Conservation (phyloP, 2,888 invertebrate genomes). For the Griposia aprilina region DNA sequence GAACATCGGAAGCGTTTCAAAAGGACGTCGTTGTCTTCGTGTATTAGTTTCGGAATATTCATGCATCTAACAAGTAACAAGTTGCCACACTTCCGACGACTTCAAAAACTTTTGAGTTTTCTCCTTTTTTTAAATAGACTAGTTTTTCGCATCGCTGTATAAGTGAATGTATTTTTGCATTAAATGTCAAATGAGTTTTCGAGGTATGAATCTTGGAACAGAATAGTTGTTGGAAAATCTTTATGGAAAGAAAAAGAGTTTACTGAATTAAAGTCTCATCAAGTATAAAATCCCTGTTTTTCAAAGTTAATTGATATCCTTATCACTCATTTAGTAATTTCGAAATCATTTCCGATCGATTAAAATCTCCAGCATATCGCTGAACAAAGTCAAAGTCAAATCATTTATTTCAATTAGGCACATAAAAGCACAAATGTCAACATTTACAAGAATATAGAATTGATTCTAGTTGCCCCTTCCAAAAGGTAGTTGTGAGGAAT, state of each 20-base stretch:
- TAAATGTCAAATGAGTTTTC: constrained; percentile 46
- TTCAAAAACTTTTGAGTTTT: constrained; percentile 50
- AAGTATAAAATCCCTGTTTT: too few species aligned
- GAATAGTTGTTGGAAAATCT: background rate
- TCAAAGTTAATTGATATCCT: background rate
- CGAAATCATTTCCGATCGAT: background rate
- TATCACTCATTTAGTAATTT: background rate
- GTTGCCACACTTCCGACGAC: constrained; percentile 64
- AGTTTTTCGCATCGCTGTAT: constrained; percentile 49
- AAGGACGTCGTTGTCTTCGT: constrained; percentile 64
- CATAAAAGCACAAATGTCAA: too few species aligned
- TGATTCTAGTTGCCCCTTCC: too few species aligned
- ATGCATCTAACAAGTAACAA: constrained; percentile 69
- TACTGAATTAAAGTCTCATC: background rate
- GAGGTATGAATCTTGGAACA: constrained; percentile 27
- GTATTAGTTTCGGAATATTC: constrained; percentile 75
- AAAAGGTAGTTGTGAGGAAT: too few species aligned
- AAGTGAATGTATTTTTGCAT: constrained; percentile 50
- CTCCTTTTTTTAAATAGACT: constrained; percentile 42
- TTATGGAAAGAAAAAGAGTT: background rate
- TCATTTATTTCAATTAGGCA: too few species aligned
- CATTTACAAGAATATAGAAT: too few species aligned
- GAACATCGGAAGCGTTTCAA: constrained; percentile 73
- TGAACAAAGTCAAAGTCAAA: too few species aligned
- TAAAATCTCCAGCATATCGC: background rate